These are phyloP conservation scores for Erinaceus europaeus DNA, from an alignment of 2,113 vertebrate species.

Conservation along the genomic window DNA sequence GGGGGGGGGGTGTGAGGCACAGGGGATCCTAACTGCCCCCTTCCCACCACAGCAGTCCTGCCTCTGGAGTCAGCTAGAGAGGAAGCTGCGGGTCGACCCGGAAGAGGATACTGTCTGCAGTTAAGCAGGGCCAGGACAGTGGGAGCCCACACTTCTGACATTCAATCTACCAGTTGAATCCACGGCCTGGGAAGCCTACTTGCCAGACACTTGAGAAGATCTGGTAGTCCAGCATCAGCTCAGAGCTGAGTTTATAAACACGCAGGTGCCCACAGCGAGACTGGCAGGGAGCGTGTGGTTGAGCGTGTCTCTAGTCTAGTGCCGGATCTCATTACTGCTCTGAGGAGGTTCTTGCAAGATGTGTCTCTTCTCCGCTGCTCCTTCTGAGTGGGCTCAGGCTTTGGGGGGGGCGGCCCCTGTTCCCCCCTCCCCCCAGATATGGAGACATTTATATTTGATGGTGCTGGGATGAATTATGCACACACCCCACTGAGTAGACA, in stretches of 20 bases:
- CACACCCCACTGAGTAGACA: constrained; percentile 87
- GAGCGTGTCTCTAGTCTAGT: accelerated
- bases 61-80: neutral
- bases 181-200: neutral
- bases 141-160: neutral
- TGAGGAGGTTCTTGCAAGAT: neutral
- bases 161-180: neutral
- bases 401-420: neutral
- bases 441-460: constrained; percentile 93
- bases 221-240: neutral
- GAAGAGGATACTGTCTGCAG: neutral
- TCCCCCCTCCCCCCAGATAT: constrained; percentile 48
- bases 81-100: neutral
- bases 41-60: accelerated
- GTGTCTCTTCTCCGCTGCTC: neutral
- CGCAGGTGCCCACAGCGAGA: neutral
- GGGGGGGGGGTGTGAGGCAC: neutral
- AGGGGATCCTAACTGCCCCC: neutral
- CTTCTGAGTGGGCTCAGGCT: neutral
- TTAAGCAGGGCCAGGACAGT: neutral
- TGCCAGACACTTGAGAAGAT: neutral
- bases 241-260: constrained; percentile 49
- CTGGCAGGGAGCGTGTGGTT: neutral
- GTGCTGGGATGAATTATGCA: constrained; percentile 94
- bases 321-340: neutral